Percentiles rank a stretch among this genome's conserved stretches.
phyloP scores from a whole-genome alignment of 2,888 invertebrate species.

The Amorpha juglandis region DNA sequence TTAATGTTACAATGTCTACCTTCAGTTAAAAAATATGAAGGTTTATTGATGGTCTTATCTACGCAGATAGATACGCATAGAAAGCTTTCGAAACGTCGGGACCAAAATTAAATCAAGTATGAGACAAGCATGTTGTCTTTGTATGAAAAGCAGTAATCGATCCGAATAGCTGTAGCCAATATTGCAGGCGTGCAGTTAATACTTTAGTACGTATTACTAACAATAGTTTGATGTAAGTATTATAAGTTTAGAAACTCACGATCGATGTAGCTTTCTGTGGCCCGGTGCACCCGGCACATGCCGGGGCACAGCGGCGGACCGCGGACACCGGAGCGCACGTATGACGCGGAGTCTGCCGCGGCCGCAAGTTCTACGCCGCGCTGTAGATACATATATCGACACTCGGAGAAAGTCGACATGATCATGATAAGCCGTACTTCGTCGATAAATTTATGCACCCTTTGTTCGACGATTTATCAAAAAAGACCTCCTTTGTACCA shows the following conservation, averaged over 20 bases:
- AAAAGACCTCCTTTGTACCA: slow-evolving; percentile 61
- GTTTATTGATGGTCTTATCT: no score
- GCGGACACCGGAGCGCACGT: slow-evolving; percentile 34
- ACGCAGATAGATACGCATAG: no score
- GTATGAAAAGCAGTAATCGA: slow-evolving; percentile 3
- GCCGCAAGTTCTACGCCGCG: slow-evolving; percentile 29
- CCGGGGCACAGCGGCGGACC: slow-evolving; percentile 36
- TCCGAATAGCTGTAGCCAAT: slow-evolving; percentile 6
- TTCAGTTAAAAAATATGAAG: no score
- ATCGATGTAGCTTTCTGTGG: slow-evolving; percentile 40
- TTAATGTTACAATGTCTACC: no score
- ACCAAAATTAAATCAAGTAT: not conserved
- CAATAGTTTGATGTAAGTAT: slow-evolving; percentile 37
- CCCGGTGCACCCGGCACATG: slow-evolving; percentile 31
- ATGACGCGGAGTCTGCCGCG: slow-evolving; percentile 43
- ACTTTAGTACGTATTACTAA: slow-evolving; percentile 18
- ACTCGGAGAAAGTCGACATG: slow-evolving; percentile 75
- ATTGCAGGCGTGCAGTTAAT: slow-evolving; percentile 16
- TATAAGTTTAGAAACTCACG: slow-evolving; percentile 35
- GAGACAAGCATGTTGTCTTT: no score
- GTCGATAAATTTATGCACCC: slow-evolving; percentile 79
- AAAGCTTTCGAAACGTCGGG: no score
- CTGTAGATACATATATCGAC: slow-evolving; percentile 54
- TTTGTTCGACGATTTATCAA: slow-evolving; percentile 81
- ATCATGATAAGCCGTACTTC: slow-evolving; percentile 75